Conservation (phyloP, 2,797 vertebrate species). For the Micropoecilia bifurca region DNA sequence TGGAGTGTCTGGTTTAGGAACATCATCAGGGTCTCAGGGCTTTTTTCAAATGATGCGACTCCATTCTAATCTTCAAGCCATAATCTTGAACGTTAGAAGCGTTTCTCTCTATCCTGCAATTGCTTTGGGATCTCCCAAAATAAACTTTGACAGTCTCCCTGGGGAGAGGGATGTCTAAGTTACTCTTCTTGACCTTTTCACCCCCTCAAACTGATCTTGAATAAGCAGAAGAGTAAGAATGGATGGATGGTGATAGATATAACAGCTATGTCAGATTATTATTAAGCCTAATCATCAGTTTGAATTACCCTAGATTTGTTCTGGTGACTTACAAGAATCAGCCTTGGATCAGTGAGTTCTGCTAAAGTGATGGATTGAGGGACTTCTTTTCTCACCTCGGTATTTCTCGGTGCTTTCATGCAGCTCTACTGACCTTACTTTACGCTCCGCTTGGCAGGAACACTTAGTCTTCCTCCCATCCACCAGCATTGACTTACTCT, state of each 20-base stretch:
- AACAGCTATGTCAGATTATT: background rate
- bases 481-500: slow-evolving; percentile 13
- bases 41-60: background rate
- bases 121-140: background rate
- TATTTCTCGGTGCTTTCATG: slow-evolving; percentile 29
- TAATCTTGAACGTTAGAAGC: background rate
- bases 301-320: slow-evolving; percentile 8
- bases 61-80: background rate
- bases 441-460: slow-evolving; percentile 61
- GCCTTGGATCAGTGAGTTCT: slow-evolving; percentile 20
- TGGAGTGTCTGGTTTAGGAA: background rate
- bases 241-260: background rate
- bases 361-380: slow-evolving; percentile 6
- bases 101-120: background rate
- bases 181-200: background rate
- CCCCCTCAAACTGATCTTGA: background rate
- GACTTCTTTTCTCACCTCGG: slow-evolving; percentile 29
- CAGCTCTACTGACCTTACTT: slow-evolving; percentile 64
- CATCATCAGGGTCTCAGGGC: background rate
- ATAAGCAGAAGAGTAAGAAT: background rate
- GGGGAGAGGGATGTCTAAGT: background rate
- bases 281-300: slow-evolving; percentile 9
- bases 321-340: slow-evolving; percentile 14
- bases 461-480: slow-evolving; percentile 58
- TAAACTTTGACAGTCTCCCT: background rate